phyloP scores from a whole-genome alignment of 2,113 vertebrate genomes.

The Cyanoliseus patagonus region DNA sequence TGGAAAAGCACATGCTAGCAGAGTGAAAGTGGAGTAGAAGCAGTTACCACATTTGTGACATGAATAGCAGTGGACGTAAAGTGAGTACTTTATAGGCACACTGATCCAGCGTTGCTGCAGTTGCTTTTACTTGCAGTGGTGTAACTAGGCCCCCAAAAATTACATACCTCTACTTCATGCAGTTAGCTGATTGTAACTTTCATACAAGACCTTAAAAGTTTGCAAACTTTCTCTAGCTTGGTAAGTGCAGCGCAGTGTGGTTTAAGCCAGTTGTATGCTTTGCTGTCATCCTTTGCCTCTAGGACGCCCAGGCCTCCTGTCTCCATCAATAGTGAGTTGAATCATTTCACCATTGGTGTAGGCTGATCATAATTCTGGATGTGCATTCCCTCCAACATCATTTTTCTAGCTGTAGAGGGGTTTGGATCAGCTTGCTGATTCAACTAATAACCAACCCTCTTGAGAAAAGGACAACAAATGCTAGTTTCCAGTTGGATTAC shows the following conservation, averaged over 20 bases:
- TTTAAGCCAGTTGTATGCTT: neutral
- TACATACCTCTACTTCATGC: neutral
- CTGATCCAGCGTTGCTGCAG: fast-evolving
- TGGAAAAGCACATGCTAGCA: neutral
- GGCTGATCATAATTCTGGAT: neutral
- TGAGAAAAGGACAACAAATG: neutral
- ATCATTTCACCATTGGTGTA: neutral
- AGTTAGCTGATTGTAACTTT: neutral
- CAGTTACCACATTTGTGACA: neutral
- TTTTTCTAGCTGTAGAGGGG: neutral
- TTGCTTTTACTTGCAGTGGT: neutral
- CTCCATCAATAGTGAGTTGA: neutral
- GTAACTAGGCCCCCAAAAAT: neutral
- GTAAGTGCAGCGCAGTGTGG: neutral
- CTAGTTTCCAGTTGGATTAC: neutral
- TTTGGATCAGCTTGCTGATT: neutral
- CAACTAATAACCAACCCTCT: neutral
- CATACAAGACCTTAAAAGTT: neutral
- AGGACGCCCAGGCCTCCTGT: neutral
- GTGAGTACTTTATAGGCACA: neutral
- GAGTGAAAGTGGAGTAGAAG: neutral
- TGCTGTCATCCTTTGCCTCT: neutral
- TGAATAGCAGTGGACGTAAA: neutral
- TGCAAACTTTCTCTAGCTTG: neutral
- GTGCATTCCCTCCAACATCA: neutral